These are phyloP conservation scores for Garrulus glandarius DNA, from an alignment of 2,797 vertebrate species.

Conservation along the genomic window DNA sequence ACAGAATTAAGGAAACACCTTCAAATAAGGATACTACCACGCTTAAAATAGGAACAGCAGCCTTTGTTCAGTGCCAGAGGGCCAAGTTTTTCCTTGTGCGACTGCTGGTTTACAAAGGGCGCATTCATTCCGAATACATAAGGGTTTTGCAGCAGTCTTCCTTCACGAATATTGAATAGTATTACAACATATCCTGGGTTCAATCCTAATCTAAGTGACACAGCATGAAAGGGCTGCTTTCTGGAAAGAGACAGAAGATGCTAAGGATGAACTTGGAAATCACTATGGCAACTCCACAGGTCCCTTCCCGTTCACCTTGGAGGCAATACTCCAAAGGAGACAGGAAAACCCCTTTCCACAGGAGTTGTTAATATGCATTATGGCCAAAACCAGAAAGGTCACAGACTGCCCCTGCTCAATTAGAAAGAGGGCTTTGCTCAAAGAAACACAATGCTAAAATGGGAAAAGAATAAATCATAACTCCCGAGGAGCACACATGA, in stretches of 20 bases:
- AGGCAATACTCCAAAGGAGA: background rate
- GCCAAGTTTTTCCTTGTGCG: background rate
- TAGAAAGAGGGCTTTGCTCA: background rate
- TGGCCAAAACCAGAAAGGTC: background rate
- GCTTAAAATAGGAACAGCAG: background rate
- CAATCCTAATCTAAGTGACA: slow-evolving; percentile 30
- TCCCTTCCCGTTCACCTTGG: background rate
- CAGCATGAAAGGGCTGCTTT: background rate
- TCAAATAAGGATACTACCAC: background rate
- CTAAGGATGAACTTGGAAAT: slow-evolving; percentile 29
- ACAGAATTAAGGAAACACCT: background rate
- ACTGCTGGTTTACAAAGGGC: slow-evolving; percentile 15
- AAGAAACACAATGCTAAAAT: background rate
- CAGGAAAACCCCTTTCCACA: background rate
- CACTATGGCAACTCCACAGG: background rate
- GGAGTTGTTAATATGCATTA: background rate
- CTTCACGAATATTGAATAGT: slow-evolving; percentile 22
- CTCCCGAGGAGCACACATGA: accelerated
- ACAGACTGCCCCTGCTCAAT: background rate
- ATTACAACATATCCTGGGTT: slow-evolving; percentile 12
- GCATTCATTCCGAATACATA: background rate
- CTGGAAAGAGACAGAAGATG: background rate
- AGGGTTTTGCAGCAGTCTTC: slow-evolving; percentile 7
- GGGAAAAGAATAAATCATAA: background rate
- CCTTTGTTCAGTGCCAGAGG: background rate